Conservation (phyloP, 2,113 vertebrate species). For the Phyllostomus hastatus region DNA sequence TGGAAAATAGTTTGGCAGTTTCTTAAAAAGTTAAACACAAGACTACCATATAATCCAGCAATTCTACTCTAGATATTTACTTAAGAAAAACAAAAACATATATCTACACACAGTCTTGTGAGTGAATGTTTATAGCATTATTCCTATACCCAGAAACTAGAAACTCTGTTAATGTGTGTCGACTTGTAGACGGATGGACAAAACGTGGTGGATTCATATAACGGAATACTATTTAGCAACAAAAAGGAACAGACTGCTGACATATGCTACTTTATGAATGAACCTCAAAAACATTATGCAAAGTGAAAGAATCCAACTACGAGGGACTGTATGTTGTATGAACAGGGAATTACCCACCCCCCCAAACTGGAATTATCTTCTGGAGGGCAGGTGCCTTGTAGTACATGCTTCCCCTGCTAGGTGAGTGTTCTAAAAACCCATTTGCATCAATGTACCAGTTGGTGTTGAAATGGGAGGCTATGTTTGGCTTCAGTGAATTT, state of each 20-base stretch:
- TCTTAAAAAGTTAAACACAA: constrained; percentile 15
- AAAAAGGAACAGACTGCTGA: neutral
- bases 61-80: neutral
- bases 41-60: neutral
- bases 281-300: neutral
- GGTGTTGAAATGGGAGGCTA: no score
- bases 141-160: neutral
- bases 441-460: no score
- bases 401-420: no score
- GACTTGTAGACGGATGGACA: neutral
- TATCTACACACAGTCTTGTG: neutral
- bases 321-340: neutral
- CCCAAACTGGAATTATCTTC: no score
- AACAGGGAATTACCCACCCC: no score
- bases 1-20: neutral
- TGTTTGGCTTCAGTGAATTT: no score
- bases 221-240: neutral
- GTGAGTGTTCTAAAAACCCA: no score
- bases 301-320: neutral
- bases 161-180: neutral
- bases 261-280: neutral
- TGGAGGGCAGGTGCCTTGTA: no score
- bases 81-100: neutral
- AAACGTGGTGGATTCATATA: neutral
- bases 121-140: neutral